Evolutionary conservation across 2,888 invertebrate species (phyloP), one percentile per base, ranked within the genome.

Genomic region (Standfussiana lucernea): DNA sequence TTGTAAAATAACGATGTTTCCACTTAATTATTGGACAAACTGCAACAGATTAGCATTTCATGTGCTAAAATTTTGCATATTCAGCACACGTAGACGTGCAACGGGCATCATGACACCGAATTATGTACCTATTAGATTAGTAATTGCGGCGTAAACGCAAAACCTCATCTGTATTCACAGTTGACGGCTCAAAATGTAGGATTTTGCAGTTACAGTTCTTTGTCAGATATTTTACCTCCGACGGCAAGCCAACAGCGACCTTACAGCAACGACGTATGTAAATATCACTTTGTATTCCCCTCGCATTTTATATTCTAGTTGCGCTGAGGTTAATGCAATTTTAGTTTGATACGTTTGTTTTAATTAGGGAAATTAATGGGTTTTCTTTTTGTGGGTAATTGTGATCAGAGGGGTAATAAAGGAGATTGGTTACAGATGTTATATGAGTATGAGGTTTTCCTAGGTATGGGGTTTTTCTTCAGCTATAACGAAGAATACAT

Each of bases 101-200:
- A 82, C 79, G 79, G 79, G 80, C 75, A 76, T 78, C 84, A 83
- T 88, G 89, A 89, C 89, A 88, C 88, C 86, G 79, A 90, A 93
- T 92, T 92, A 91, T 89, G 88, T 89, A 85, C 86, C 86, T 90
- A 90, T 93, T 91, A 92, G 91, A 91, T 92, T 90, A 90, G 89
- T 93, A 92, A 93, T 93, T 92, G 91, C 89, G 84, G 89, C 86
- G 90, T 90, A 91, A 93, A 92, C 89, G 90, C 86, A 89, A 91
- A 91, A 86, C 75, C 91, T 91, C 89, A 92, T 94, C 88, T 90
- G 90, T 92, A 93, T 92, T 91, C 91, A 86, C 80, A 76, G 77
- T 85, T 83, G 88, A 87, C 83, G 75, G 85, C 82, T 86, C 78
- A 80, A 86, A 87, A 88, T 88, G 78, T 83, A 81, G 81, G 75